Percentiles rank a stretch among this genome's conserved stretches.
Evolutionary conservation across 2,888 invertebrate genomes (phyloP).

Genomic region (Thalpophila matura): DNA sequence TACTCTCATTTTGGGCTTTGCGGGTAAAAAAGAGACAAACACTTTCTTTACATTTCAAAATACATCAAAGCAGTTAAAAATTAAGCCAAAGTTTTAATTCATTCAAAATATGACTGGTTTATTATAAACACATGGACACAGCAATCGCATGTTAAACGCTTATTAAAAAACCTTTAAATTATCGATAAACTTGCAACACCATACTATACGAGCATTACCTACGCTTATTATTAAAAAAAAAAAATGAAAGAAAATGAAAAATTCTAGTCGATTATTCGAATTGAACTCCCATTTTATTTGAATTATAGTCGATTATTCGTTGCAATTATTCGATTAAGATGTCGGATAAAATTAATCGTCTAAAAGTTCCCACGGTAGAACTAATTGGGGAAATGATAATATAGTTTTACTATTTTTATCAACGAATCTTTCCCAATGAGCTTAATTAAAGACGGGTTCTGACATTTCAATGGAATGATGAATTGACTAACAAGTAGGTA

Average conservation of each 20-base stretch:
- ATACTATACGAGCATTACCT: neutral
- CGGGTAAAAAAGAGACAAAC: no score
- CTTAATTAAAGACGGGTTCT: neutral
- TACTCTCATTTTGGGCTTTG: no score
- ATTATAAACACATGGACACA: no score
- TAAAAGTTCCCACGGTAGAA: constrained; percentile 3
- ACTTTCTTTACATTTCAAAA: no score
- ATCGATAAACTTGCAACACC: constrained; percentile 10
- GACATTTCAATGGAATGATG: neutral
- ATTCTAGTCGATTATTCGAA: constrained; percentile 1
- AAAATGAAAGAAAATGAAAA: neutral
- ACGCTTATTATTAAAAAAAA: constrained; percentile 11
- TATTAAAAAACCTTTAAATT: constrained; percentile 5
- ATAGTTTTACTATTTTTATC: constrained; percentile 1
- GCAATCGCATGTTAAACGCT: constrained; percentile 8
- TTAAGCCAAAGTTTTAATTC: no score
- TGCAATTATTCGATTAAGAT: neutral
- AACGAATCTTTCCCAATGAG: neutral
- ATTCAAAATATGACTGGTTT: no score
- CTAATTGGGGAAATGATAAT: constrained; percentile 9
- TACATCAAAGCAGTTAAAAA: no score
- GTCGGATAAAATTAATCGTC: neutral
- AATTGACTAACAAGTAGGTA: neutral
- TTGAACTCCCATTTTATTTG: neutral
- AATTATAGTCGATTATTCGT: neutral